A percentile compares a stretch with the other conserved stretches of the same genome.
Conservation (phyloP, 2,888 invertebrate genomes). For the Uloborus plumipes region DNA sequence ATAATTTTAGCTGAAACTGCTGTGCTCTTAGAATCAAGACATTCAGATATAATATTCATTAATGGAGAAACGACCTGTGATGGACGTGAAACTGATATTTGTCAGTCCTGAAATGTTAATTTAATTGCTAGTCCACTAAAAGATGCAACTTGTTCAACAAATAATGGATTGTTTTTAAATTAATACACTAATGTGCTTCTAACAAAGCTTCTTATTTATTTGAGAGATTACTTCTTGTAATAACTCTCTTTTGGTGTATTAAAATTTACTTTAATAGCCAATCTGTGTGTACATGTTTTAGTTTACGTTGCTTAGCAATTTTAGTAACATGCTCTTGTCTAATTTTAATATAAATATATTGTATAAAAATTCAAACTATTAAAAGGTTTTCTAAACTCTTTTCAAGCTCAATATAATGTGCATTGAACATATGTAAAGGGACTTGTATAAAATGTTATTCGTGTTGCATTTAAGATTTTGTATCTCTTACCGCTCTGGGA, state of each 20-base stretch:
- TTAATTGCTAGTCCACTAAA: not conserved
- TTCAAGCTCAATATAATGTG: no score
- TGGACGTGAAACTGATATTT: not conserved
- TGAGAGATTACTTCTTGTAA: not conserved
- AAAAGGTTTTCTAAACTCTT: no score
- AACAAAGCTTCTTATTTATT: not conserved
- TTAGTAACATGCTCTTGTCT: no score
- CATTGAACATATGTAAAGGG: no score
- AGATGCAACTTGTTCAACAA: not conserved
- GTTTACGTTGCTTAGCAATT: no score
- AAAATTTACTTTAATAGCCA: not conserved
- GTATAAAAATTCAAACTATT: no score
- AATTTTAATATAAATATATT: no score
- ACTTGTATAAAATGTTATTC: no score
- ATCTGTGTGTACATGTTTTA: not conserved
- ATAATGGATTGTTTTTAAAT: not conserved
- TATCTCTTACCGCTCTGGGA: no score
- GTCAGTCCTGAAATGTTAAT: not conserved
- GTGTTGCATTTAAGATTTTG: no score
- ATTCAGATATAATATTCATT: not conserved
- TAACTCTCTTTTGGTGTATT: not conserved
- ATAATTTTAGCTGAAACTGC: slow-evolving; percentile 34
- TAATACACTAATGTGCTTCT: not conserved
- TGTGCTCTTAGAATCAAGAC: not conserved
- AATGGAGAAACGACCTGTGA: not conserved